Conservation (phyloP, 2,113 vertebrate species). For the Cinclus mexicanus region DNA sequence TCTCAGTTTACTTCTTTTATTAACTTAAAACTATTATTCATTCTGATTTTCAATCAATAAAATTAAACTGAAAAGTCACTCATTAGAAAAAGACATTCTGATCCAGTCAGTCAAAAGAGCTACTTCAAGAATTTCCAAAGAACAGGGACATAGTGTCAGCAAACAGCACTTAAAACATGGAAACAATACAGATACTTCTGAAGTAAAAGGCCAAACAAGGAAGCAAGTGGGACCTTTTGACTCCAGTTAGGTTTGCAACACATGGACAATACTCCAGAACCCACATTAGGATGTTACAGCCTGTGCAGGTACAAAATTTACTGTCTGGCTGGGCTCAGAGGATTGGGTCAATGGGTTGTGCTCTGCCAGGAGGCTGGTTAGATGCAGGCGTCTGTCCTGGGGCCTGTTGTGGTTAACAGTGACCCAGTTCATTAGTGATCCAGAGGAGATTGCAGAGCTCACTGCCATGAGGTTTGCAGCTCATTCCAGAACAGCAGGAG, state of each 20-base stretch:
- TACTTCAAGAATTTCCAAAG: not conserved
- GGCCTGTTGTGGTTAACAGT: not conserved
- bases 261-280: not conserved
- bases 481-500: not conserved
- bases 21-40: not conserved
- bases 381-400: not conserved
- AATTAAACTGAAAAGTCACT: not conserved
- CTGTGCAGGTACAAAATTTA: not conserved
- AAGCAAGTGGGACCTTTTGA: not conserved
- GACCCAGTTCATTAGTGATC: not conserved
- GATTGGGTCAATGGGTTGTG: not conserved
- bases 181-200: not conserved
- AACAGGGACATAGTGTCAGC: not conserved
- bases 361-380: not conserved
- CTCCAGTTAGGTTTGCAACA: not conserved
- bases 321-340: not conserved
- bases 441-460: not conserved
- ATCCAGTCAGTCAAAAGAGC: not conserved
- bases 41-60: constrained; percentile 14
- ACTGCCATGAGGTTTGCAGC: not conserved
- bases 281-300: not conserved
- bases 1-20: not conserved
- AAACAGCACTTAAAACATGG: not conserved
- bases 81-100: not conserved
- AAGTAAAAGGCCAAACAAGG: not conserved